A percentile compares a stretch with the other conserved stretches of the same genome.
Conservation (phyloP, 2,113 vertebrate species). For the Tauraco erythrolophus region DNA sequence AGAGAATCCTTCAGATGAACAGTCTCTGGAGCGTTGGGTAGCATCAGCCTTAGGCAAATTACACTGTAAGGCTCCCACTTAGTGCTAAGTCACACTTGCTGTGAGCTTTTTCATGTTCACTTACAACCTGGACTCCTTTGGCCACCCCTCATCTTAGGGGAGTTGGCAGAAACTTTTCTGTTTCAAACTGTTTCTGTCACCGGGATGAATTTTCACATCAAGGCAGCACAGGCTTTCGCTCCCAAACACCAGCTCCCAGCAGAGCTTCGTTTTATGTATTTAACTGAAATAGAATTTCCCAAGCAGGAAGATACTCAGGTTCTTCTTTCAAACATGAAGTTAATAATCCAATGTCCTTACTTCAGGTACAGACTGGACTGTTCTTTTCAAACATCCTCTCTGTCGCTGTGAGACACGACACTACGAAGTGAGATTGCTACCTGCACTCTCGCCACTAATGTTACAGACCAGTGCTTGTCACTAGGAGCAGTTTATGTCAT, state of each 20-base stretch:
- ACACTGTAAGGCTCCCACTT: background rate
- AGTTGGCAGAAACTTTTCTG: background rate
- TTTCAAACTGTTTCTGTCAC: background rate
- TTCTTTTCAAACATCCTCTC: background rate
- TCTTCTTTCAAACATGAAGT: background rate
- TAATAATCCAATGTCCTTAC: background rate
- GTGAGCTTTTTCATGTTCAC: background rate
- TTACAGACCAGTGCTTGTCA: background rate
- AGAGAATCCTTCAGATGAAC: background rate
- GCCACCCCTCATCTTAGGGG: background rate
- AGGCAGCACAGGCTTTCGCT: background rate
- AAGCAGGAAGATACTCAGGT: background rate
- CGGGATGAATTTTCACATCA: background rate
- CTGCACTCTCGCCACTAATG: fast-evolving
- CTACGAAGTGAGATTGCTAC: fast-evolving
- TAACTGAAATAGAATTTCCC: background rate
- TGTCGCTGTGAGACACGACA: fast-evolving
- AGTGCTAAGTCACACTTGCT: background rate
- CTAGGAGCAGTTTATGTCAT: background rate
- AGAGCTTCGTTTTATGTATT: background rate
- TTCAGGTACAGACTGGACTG: background rate
- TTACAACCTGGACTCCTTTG: background rate
- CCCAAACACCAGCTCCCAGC: background rate
- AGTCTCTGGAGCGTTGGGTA: fast-evolving
- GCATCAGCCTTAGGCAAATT: background rate